Base-by-base conservation (phyloP, 1,140 invertebrate species). In the Ganaspis sp. region DNA sequence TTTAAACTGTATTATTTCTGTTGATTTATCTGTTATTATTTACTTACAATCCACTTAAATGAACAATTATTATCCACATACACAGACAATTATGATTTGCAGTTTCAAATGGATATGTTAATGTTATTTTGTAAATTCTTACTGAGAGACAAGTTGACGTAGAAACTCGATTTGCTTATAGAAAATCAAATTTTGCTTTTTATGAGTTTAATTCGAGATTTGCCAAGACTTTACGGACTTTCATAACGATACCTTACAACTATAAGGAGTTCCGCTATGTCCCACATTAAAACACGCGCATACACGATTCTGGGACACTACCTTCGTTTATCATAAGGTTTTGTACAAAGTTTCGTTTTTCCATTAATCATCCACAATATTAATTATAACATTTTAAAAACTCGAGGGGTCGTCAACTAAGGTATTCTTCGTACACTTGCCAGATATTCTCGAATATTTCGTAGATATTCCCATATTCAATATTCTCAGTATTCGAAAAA, bases 181-280 rank as follows among this genome's bases (percentile, higher is more conserved):
- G n/a, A 49, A 49, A 17, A 49, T 4, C 0, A 49, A 34, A 34
- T 64, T 12, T 17, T 64, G 26, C 23, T 29, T 29, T n/a, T 15
- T 34, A 29, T 64, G 23, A 21, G 58, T n/a, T 64, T 64, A 34
- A 64, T 26, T 64, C 29, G 1, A n/a, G 26, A 64, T 29, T 34
- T 26, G 58, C 11, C 4, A 64, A 29, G 58, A 64, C 9, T 70
- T 38, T 70, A 42, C 19, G 19, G 70, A 26, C 37, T 37, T 23
- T 53, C 23, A 77, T 72, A 77, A 77, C 54, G 73, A 69, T 72
- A 38, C 45, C 54, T 73, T 34, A 72, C 71, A 15, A 70, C 82
- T 79, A 81, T 78, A 85, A 84, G 81, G 86, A 86, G 86, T 89
- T 87, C 87, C 87, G 87, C 87, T 89, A 89, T 87, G 87, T 89